phyloP scores from a whole-genome alignment of 1,140 invertebrate genomes.

The Diorhabda sublineata region DNA sequence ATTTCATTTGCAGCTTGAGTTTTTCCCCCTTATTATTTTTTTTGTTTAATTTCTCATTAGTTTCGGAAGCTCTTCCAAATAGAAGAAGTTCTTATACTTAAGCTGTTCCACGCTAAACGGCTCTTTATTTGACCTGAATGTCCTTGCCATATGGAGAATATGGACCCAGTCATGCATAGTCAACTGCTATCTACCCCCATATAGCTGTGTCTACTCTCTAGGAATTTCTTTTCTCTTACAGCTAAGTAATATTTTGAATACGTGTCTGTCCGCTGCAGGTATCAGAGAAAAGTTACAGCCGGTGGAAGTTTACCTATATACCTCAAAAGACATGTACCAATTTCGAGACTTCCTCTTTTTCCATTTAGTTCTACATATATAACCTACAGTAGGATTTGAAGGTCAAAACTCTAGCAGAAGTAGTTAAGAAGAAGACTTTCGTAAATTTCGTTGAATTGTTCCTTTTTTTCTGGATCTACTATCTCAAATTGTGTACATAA shows the following conservation, averaged over 20 bases:
- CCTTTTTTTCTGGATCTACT: not conserved
- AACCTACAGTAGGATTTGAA: conserved; percentile 21
- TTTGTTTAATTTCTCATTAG: not conserved
- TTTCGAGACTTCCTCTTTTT: conserved; percentile 30
- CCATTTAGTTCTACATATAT: conserved; percentile 26
- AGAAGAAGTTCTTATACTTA: not conserved
- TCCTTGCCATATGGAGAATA: not conserved
- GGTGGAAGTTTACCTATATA: conserved; percentile 8
- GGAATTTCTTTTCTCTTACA: conserved; percentile 16
- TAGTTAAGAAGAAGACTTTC: not conserved
- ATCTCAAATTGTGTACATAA: not conserved
- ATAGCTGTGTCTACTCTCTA: conserved; percentile 33
- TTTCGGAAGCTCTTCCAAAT: not conserved
- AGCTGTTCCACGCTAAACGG: not conserved
- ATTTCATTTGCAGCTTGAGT: conserved; percentile 21
- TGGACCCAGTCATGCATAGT: too few relatives aligned
- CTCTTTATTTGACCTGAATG: not conserved
- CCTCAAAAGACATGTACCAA: conserved; percentile 24
- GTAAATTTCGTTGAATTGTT: not conserved
- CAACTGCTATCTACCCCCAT: conserved; percentile 39
- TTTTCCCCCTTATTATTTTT: not conserved
- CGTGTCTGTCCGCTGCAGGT: conserved; percentile 10
- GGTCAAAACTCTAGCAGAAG: not conserved
- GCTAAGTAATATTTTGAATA: conserved; percentile 6
- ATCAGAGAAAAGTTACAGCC: not conserved